phyloP scores from a whole-genome alignment of 1,140 invertebrate genomes.

The Oppia nitens region DNA sequence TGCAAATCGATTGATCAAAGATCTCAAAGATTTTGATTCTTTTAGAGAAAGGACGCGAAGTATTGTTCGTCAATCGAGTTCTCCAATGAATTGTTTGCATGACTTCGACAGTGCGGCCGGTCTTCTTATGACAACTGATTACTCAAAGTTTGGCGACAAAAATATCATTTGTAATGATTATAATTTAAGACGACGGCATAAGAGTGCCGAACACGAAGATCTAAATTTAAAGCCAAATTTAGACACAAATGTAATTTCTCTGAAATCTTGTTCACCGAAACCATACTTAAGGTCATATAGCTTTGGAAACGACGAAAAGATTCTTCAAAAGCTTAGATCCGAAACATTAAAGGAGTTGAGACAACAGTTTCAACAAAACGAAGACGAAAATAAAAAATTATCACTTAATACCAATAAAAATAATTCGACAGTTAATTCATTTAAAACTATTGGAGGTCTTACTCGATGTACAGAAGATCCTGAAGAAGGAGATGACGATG shows the following conservation, averaged over 20 bases:
- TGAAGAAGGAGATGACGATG: not conserved
- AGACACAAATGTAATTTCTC: not conserved
- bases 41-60: constrained; percentile 40
- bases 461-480: not conserved
- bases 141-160: constrained; percentile 15
- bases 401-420: not conserved
- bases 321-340: constrained; percentile 42
- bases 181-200: constrained; percentile 24
- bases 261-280: constrained; percentile 1
- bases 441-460: not conserved
- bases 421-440: constrained; percentile 10
- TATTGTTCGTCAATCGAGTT: constrained; percentile 39
- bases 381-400: not conserved
- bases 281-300: constrained; percentile 41
- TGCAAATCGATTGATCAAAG: not conserved
- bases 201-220: constrained; percentile 23
- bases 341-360: constrained; percentile 15
- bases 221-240: not conserved
- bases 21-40: constrained; percentile 32
- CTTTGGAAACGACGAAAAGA: constrained; percentile 53
- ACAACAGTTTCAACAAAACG: constrained; percentile 5
- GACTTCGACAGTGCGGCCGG: constrained; percentile 37
- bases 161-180: constrained; percentile 16
- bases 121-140: constrained; percentile 36
- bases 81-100: constrained; percentile 24